A percentile compares a stretch with the other conserved stretches of the same genome.
Evolutionary conservation across 2,797 vertebrate genomes (phyloP).

Genomic region (Psittacula derbiana): DNA sequence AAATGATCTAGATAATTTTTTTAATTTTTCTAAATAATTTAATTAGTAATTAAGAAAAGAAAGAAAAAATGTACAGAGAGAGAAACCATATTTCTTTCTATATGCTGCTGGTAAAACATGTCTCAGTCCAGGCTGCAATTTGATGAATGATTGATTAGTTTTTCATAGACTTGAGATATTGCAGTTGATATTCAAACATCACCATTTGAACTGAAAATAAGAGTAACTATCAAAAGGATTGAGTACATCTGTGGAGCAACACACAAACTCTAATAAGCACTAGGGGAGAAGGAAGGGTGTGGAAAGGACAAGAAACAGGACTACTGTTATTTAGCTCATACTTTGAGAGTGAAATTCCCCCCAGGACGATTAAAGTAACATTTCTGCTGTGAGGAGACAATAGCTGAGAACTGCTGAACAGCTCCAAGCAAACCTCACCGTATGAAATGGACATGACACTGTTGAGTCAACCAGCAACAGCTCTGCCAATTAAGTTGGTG

Average conservation of each 20-base stretch:
- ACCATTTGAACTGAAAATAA: not conserved
- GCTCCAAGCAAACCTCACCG: not conserved
- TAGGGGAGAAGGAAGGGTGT: not conserved
- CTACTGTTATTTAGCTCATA: not conserved
- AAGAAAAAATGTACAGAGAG: not conserved
- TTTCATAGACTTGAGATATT: not conserved
- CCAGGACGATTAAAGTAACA: not conserved
- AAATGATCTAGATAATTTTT: not conserved
- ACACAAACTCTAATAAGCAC: not conserved
- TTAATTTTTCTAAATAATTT: not conserved
- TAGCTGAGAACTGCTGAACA: not conserved
- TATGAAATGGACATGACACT: not conserved
- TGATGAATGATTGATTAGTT: not conserved
- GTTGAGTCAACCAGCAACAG: not conserved
- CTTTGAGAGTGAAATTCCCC: not conserved
- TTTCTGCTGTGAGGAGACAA: not conserved
- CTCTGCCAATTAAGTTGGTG: not conserved
- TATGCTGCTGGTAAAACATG: not conserved
- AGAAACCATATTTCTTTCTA: not conserved
- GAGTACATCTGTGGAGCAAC: not conserved
- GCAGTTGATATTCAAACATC: not conserved
- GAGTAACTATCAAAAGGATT: fast-evolving
- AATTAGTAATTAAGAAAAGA: not conserved
- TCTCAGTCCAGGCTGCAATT: not conserved
- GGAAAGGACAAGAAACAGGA: not conserved